Percentiles rank a stretch among this genome's conserved stretches.
Conservation (phyloP, 2,888 invertebrate species). For the Acleris holmiana region DNA sequence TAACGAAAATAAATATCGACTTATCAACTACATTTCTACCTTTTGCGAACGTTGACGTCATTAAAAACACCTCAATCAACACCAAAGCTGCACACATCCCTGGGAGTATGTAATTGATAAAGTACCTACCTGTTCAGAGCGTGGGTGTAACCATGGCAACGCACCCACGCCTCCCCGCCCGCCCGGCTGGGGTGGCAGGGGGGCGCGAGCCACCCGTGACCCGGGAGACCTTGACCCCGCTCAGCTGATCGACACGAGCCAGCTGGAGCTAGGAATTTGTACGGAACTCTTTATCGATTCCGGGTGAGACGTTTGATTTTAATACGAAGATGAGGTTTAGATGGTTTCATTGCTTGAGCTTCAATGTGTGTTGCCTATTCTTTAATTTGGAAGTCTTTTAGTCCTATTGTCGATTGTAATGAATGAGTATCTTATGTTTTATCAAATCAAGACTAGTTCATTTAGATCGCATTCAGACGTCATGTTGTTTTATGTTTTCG, state of each 20-base stretch:
- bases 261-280: slow-evolving; percentile 9
- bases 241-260: slow-evolving; percentile 62
- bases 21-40: no score
- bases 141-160: slow-evolving; percentile 76
- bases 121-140: slow-evolving; percentile 71
- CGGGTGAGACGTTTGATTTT: no score
- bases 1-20: no score
- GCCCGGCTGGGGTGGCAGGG: neutral
- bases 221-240: slow-evolving; percentile 77
- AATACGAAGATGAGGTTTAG: no score
- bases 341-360: no score
- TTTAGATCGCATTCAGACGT: no score
- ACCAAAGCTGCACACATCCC: slow-evolving; percentile 15
- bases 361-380: no score
- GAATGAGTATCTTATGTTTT: no score
- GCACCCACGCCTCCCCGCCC: slow-evolving; percentile 62
- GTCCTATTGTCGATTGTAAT: no score
- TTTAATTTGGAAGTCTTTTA: no score
- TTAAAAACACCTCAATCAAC: neutral
- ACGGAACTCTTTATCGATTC: slow-evolving; percentile 2
- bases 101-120: slow-evolving; percentile 68
- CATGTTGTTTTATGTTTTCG: no score
- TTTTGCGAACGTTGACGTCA: neutral
- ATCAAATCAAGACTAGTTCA: no score
- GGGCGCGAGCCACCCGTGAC: slow-evolving; percentile 53